phyloP scores from a whole-genome alignment of 2,797 vertebrate genomes.

The Tinamus major region DNA sequence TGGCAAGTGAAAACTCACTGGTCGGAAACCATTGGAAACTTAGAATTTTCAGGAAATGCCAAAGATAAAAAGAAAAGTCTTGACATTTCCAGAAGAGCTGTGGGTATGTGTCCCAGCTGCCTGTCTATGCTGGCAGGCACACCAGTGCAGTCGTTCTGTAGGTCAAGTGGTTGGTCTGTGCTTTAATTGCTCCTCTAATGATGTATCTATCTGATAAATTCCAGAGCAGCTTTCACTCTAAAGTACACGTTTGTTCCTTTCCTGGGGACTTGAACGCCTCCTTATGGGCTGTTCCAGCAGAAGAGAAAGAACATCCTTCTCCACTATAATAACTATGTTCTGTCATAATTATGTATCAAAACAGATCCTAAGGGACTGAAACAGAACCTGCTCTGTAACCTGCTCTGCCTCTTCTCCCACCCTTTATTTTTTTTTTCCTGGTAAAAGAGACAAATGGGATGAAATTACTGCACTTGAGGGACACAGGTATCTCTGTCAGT shows the following conservation, averaged over 20 bases:
- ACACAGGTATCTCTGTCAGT: not conserved
- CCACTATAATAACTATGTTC: not conserved
- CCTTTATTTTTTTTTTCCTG: not conserved
- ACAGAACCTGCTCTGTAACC: not conserved
- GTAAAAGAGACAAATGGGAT: not conserved
- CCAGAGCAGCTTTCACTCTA: too few species aligned
- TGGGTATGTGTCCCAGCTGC: not conserved
- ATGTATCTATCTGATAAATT: too few species aligned
- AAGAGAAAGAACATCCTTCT: not conserved
- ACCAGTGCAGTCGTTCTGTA: not conserved
- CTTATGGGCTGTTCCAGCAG: not conserved
- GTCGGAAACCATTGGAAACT: not conserved
- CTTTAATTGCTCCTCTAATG: not conserved
- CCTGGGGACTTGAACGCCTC: not conserved
- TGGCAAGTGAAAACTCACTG: not conserved
- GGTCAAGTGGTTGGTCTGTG: not conserved
- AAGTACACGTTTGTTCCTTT: not conserved
- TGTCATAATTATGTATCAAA: not conserved
- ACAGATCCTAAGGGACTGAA: not conserved
- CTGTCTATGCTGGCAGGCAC: not conserved
- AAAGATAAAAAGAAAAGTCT: not conserved
- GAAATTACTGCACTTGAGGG: not conserved
- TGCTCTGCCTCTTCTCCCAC: not conserved
- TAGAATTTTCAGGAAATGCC: not conserved
- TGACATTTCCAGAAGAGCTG: not conserved